Base-by-base conservation (phyloP, 2,888 invertebrate genomes). In the Lycaena phlaeas region DNA sequence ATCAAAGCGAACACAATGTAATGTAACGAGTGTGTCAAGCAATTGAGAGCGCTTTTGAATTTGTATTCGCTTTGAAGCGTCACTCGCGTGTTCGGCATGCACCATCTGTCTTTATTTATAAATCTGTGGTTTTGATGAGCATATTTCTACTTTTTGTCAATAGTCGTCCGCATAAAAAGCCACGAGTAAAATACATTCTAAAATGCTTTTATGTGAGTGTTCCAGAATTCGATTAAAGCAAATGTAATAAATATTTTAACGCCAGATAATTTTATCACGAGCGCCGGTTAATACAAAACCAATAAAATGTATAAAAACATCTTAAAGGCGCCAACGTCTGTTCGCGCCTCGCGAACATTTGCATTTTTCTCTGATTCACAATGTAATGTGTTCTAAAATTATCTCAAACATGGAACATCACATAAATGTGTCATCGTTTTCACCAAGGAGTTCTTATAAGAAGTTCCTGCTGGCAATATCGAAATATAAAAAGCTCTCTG, bases 311-410 rank as follows among this genome's bases (percentile, higher is more conserved):
- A 61, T 60, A 58, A 61, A 63, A 60, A 67, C 40, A 40, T 53
- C 50, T 63, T 62, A 59, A 68, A 67, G 63, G 63, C 59, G 59
- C 48, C 51, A 53, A n/a, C n/a, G 59, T 62, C 59, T 54, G 56
- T 67, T 72, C 68, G 31, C 31, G 31, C 31, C 31, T 64, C 49
- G 56, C 52, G 66, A 66, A 61, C 65, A 70, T 76, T 75, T 72
- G 68, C 74, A 73, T 75, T 67, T 68, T 53, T 56, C 57, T 57
- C 28, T 22, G 15, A 22, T 30, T 43, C 40, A 40, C 25, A 38
- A n/a, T 29, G 52, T 41, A 46, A 29, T n/a, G n/a, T 34, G 2
- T 31, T 25, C 31, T 22, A 5, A 5, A 18, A 3, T 18, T 18
- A 18, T 18, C 18, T 18, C 3, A 5, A 22, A 22, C 22, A 9